A percentile compares a stretch with the other conserved stretches of the same genome.
Evolutionary conservation across 1,140 invertebrate genomes (phyloP).

Genomic region (Conus ventricosus): DNA sequence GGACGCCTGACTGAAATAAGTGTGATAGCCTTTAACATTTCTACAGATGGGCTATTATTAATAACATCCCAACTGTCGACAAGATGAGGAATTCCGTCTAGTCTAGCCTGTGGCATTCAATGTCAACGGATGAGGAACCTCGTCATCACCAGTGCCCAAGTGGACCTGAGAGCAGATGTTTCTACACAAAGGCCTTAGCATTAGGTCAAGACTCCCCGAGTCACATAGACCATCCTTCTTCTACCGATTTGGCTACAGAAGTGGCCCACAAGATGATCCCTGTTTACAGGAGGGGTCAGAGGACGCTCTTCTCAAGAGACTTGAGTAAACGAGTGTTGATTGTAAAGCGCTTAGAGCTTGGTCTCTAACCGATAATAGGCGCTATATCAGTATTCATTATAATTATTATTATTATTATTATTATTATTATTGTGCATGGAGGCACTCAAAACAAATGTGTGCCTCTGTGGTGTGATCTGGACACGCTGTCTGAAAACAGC

Average conservation of each 20-base stretch:
- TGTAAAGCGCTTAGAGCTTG: no score
- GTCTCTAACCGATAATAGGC: no score
- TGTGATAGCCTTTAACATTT: neutral
- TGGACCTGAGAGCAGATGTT: neutral
- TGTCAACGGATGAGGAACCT: neutral
- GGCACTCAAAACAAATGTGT: constrained; percentile 8
- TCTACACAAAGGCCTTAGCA: neutral
- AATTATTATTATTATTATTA: no score
- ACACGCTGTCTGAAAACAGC: neutral
- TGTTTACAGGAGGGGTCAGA: neutral
- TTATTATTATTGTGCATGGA: neutral
- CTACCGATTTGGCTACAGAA: neutral
- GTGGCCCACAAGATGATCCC: constrained; percentile 4
- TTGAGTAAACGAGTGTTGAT: no score
- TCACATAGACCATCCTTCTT: neutral
- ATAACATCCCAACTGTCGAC: neutral
- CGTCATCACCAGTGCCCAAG: neutral
- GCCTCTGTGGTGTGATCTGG: neutral
- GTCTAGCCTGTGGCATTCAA: neutral
- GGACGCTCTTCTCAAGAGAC: neutral
- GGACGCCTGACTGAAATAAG: neutral
- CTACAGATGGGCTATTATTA: neutral
- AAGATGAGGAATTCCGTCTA: neutral
- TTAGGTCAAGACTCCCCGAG: neutral
- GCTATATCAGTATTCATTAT: no score